Evolutionary conservation across 2,113 vertebrate species (phyloP), one percentile per base, ranked within the genome.

Genomic region (Halichoeres trimaculatus): DNA sequence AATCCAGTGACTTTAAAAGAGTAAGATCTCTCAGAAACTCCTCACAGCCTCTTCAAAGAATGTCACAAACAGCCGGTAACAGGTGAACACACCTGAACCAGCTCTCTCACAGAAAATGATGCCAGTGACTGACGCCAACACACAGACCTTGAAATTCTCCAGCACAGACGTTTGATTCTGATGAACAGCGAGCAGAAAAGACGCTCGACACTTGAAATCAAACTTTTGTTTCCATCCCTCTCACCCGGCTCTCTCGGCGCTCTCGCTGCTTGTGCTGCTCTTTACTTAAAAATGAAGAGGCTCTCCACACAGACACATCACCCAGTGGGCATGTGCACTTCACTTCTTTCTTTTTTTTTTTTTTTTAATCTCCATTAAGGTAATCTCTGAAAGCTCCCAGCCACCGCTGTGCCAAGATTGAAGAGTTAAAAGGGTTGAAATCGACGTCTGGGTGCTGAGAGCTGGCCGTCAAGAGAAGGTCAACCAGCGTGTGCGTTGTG

Each of bases 361-460:
- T 30, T 4, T 30, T 30, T 30, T 30, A 30, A 30, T 68, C 61
- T 87, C 83, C 81, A 86, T 85, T 87, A 84, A 85, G 56, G 78
- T 77, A 82, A 85, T 75, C 61, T 76, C 54, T 63, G 26, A 83
- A 70, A 84, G 70, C 69, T 81, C 17, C 0, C 26, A 74, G 38
- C 70, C 54, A 51, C 68, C 24, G 60, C 75, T 54, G 70, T 43
- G 76, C 41, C 55, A 62, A 62, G 54, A 80, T 47, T 60, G 43
- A 70, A 59, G 78, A 81, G 72, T 76, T 80, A 88, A 85, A 81
- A 77, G 70, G 73, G 78, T 68, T 50, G 58, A 78, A 81, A 74
- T n/a, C 76, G 78, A 83, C 11, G 36, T 22, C 55, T 26, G 50
- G 51, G 41, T 40, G 73, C 51, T 5, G n/a, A 77, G 74, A 55